Evolutionary conservation across 2,797 vertebrate genomes (phyloP), one percentile per base, ranked within the genome.

Genomic region (Bucorvus abyssinicus): DNA sequence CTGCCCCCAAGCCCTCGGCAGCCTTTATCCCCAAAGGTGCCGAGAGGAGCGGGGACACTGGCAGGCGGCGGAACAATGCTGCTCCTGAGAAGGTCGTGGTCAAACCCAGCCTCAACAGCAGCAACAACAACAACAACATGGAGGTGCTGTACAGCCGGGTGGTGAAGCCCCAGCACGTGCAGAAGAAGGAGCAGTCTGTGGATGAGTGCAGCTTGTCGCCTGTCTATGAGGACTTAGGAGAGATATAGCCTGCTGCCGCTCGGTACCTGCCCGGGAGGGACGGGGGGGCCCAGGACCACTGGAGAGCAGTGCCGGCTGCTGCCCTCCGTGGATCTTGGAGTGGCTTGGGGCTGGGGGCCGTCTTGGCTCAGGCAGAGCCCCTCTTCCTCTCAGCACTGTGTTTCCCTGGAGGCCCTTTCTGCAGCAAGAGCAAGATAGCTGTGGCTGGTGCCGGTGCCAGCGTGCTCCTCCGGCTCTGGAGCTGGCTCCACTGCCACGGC

Each of bases 1-100:
- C 98, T 0, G 98, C 98, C 32, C 99, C 99, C 52, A 99, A 99
- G 87, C 99, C 98, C 14, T 95, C 65, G 73, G 97, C 96, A 45
- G 87, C 80, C 26, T 47, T 87, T 9, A 85, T 97, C 26, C 53
- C 84, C 40, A 96, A 96, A 52, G 45, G 42, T 1, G 15, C 34
- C 18, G 98, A 75, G 98, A 98, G 90, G 97, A 97, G 57, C 2
- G 45, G 47, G 15, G 96, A 95, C 0, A 3, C 59, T 3, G 79
- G 94, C 53, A 84, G 82, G 81, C 4, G 87, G 24, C 6, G 44
- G 22, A 68, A 34, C 19, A 17, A 27, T 1, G 12, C 65, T 2
- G 96, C 96, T 6, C 84, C 97, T 4, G 98, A 97, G 10, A 85
- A 96, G 75, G 95, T 78, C 2, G 42, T 89, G 2, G 13, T 90